A percentile compares a stretch with the other conserved stretches of the same genome.
Evolutionary conservation across 2,888 invertebrate genomes (phyloP).

Genomic region (Chymomyza procnemis): DNA sequence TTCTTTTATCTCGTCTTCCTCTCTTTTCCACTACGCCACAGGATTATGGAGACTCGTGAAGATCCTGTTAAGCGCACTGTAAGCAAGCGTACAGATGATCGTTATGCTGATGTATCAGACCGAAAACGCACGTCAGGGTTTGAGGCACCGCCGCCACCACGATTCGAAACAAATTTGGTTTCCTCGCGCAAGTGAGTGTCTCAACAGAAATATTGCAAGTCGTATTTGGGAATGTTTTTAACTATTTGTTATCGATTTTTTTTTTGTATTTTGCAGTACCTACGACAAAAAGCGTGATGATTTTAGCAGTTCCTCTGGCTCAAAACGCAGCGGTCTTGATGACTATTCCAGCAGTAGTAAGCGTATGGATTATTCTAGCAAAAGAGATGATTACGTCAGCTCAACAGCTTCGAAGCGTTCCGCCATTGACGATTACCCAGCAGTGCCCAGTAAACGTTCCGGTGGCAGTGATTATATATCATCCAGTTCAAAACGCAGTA

Average conservation of each 20-base stretch:
- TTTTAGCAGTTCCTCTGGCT: conserved; percentile 66
- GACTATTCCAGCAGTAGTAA: conserved; percentile 71
- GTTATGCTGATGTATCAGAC: conserved; percentile 73
- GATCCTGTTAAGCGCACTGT: conserved; percentile 76
- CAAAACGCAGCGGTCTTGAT: conserved; percentile 73
- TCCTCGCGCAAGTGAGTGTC: conserved; percentile 71
- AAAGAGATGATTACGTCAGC: conserved; percentile 62
- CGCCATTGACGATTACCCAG: conserved; percentile 69
- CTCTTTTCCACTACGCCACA: conserved; percentile 38
- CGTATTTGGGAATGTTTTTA: too few species aligned
- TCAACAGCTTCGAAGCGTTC: conserved; percentile 63
- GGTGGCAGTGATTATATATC: conserved; percentile 65
- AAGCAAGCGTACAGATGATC: conserved; percentile 77
- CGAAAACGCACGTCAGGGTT: conserved; percentile 76
- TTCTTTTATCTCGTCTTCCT: conserved; percentile 51
- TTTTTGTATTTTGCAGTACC: conserved; percentile 33
- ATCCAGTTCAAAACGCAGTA: conserved; percentile 60
- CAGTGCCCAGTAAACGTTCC: conserved; percentile 68
- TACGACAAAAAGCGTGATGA: conserved; percentile 78
- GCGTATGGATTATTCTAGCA: conserved; percentile 61
- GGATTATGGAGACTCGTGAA: conserved; percentile 78
- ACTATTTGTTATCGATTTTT: not conserved
- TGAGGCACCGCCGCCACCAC: conserved; percentile 79
- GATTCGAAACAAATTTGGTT: conserved; percentile 77
- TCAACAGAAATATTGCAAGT: not conserved